Conservation (phyloP, 2,888 invertebrate species). For the Leptopilina drosophilae region DNA sequence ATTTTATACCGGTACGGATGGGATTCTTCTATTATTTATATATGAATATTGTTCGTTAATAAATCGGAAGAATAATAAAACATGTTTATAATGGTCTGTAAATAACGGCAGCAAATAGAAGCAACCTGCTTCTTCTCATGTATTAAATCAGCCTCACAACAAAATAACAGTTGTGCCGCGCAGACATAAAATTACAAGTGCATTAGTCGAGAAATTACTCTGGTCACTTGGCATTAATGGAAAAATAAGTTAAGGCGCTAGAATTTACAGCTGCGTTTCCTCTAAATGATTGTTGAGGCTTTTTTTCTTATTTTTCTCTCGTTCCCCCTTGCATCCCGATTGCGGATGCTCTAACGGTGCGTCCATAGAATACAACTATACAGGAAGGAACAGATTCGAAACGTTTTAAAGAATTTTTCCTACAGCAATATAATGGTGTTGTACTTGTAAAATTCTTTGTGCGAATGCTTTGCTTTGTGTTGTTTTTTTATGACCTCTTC, state of each 20-base stretch:
- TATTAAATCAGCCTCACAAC: not conserved
- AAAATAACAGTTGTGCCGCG: not conserved
- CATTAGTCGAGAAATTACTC: slow-evolving; percentile 7
- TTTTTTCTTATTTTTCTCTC: not conserved
- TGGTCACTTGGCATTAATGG: slow-evolving; percentile 11
- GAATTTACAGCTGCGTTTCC: not conserved
- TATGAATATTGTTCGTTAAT: no score
- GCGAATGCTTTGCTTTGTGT: no score
- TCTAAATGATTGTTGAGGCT: not conserved
- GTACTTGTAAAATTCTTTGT: no score
- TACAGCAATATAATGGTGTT: no score
- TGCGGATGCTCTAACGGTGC: not conserved
- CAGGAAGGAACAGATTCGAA: not conserved
- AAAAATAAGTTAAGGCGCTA: not conserved
- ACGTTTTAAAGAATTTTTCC: not conserved
- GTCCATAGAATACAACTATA: no score
- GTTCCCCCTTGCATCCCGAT: not conserved
- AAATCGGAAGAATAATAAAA: no score
- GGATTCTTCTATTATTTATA: no score
- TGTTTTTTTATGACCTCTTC: no score
- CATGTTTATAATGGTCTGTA: not conserved
- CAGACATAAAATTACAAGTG: slow-evolving; percentile 4
- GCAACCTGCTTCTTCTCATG: not conserved
- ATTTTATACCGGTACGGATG: no score
- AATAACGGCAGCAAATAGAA: not conserved